Percentiles rank a stretch among this genome's conserved stretches.
Evolutionary conservation across 2,113 vertebrate species (phyloP).

Genomic region (Psilopsiagon aurifrons): DNA sequence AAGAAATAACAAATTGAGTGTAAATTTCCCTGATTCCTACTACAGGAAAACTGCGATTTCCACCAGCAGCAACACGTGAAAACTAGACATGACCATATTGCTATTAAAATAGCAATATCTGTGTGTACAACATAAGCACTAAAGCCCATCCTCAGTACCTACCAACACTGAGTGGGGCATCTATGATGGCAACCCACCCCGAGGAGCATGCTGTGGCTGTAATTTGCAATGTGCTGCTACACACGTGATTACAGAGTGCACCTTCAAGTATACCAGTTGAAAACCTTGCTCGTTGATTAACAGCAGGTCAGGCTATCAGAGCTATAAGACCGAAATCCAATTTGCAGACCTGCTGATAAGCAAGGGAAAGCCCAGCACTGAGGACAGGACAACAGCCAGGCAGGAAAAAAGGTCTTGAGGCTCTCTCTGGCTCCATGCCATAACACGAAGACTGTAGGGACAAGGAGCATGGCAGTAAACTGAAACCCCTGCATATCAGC

Average conservation of each 20-base stretch:
- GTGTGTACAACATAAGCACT: not conserved
- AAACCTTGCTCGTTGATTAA: not conserved
- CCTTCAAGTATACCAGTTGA: not conserved
- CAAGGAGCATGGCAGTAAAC: not conserved
- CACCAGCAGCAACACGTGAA: not conserved
- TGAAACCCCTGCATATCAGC: not conserved
- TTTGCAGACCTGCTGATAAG: not conserved
- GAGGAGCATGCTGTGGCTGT: not conserved
- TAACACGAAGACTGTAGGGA: not conserved
- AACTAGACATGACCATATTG: not conserved
- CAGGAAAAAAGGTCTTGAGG: not conserved
- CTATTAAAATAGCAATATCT: not conserved
- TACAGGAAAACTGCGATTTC: not conserved
- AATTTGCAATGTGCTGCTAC: not conserved
- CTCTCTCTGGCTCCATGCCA: not conserved
- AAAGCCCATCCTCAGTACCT: not conserved
- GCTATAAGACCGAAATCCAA: not conserved
- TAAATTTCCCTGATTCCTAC: not conserved
- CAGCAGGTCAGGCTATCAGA: not conserved
- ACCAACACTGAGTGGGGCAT: not conserved
- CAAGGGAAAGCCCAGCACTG: not conserved
- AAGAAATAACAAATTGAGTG: not conserved
- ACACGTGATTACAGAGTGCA: not conserved
- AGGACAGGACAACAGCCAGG: not conserved
- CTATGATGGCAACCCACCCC: not conserved